Evolutionary conservation across 2,888 invertebrate genomes (phyloP).

Genomic region (Mechanitis messenoides): DNA sequence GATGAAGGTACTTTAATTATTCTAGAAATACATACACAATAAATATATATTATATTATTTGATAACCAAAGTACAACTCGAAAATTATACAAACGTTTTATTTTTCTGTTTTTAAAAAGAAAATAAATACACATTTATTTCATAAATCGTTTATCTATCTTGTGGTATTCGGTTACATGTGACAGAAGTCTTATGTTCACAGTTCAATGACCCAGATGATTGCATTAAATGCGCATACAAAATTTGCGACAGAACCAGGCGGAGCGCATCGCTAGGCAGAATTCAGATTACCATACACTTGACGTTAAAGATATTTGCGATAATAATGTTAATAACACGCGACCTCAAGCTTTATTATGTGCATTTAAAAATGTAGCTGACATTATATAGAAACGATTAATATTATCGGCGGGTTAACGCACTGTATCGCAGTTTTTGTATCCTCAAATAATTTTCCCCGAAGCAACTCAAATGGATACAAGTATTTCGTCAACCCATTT

Average conservation of each 20-base stretch:
- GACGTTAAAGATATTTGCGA: slow-evolving; percentile 22
- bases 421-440: slow-evolving; percentile 18
- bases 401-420: neutral
- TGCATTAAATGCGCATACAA: slow-evolving; percentile 16
- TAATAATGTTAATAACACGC: slow-evolving; percentile 23
- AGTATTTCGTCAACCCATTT: slow-evolving; percentile 60
- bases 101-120: too few relatives aligned
- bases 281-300: slow-evolving; percentile 19
- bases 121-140: too few relatives aligned
- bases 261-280: slow-evolving; percentile 13
- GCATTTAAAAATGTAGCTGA: too few relatives aligned
- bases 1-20: neutral
- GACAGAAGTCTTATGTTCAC: slow-evolving; percentile 9
- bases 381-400: too few relatives aligned
- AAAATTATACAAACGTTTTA: too few relatives aligned
- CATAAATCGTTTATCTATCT: too few relatives aligned
- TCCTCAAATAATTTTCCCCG: slow-evolving; percentile 49
- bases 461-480: slow-evolving; percentile 43
- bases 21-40: neutral
- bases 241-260: slow-evolving; percentile 13
- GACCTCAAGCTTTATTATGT: neutral
- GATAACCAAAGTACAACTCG: too few relatives aligned
- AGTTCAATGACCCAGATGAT: slow-evolving; percentile 10
- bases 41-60: neutral
- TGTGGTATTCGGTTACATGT: neutral